A percentile compares a stretch with the other conserved stretches of the same genome.
phyloP scores from a whole-genome alignment of 2,888 invertebrate species.

The Himalopsyche kuldschensis region DNA sequence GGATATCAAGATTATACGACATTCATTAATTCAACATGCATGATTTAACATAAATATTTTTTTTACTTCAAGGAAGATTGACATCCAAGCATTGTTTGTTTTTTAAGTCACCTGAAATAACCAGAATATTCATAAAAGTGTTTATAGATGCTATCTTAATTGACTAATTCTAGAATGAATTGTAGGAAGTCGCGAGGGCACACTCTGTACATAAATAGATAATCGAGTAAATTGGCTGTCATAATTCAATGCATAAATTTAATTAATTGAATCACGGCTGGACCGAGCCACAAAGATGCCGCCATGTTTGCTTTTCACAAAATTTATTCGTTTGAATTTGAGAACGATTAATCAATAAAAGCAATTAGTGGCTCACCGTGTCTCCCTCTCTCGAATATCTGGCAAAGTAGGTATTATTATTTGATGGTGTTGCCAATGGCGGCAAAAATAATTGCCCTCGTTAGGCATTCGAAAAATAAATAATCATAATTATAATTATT shows the following conservation, averaged over 20 bases:
- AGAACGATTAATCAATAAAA: conserved; percentile 37
- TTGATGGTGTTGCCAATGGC: conserved; percentile 11
- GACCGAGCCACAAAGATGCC: conserved; percentile 30
- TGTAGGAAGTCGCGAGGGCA: not conserved
- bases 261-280: conserved; percentile 37
- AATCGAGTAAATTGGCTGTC: conserved; percentile 37
- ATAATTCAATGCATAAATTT: conserved; percentile 37
- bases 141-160: too few relatives aligned
- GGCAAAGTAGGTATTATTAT: not conserved
- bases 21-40: too few relatives aligned
- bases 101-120: too few relatives aligned
- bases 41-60: too few relatives aligned
- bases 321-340: conserved; percentile 36
- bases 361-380: conserved; percentile 32
- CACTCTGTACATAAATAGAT: not conserved
- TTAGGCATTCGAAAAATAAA: not conserved
- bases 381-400: not conserved
- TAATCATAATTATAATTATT: not conserved
- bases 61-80: too few relatives aligned
- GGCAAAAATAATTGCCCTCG: not conserved
- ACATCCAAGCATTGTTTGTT: too few relatives aligned
- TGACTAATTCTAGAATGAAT: too few relatives aligned
- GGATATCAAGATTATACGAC: too few relatives aligned
- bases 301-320: conserved; percentile 29
- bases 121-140: too few relatives aligned